phyloP scores from a whole-genome alignment of 2,797 vertebrate genomes.

The Acropternis orthonyx region DNA sequence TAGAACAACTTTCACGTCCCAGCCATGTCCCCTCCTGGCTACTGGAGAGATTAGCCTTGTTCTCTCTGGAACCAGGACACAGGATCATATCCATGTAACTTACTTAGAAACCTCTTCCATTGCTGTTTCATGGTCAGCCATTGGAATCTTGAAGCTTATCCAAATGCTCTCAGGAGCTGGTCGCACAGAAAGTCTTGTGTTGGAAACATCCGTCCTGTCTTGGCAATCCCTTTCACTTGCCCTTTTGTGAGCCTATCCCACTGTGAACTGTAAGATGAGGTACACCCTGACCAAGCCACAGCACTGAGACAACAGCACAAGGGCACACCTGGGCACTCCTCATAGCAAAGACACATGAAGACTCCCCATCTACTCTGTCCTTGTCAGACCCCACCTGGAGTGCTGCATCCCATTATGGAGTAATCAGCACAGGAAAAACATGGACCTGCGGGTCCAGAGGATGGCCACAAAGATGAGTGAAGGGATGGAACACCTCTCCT shows the following conservation, averaged over 20 bases:
- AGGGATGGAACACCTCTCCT: neutral
- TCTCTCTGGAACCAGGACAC: neutral
- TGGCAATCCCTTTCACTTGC: neutral
- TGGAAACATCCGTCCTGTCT: neutral
- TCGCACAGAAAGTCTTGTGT: neutral
- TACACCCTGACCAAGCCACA: neutral
- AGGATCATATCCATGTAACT: neutral
- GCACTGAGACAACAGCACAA: neutral
- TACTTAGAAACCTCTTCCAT: neutral
- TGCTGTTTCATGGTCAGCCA: neutral
- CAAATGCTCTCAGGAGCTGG: neutral
- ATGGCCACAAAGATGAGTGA: neutral
- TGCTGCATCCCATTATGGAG: neutral
- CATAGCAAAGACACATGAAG: neutral
- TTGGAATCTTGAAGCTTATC: neutral
- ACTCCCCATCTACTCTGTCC: neutral
- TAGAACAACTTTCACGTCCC: neutral
- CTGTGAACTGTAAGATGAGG: neutral
- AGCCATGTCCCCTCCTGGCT: fast-evolving
- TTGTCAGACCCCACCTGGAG: neutral
- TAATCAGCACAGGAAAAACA: neutral
- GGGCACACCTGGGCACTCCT: neutral
- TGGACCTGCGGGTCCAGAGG: neutral
- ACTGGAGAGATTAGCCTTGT: neutral
- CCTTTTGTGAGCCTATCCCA: neutral